These are phyloP conservation scores for Aphaenogaster ashmeadi DNA, from an alignment of 1,140 invertebrate genomes.

Conservation along the genomic window DNA sequence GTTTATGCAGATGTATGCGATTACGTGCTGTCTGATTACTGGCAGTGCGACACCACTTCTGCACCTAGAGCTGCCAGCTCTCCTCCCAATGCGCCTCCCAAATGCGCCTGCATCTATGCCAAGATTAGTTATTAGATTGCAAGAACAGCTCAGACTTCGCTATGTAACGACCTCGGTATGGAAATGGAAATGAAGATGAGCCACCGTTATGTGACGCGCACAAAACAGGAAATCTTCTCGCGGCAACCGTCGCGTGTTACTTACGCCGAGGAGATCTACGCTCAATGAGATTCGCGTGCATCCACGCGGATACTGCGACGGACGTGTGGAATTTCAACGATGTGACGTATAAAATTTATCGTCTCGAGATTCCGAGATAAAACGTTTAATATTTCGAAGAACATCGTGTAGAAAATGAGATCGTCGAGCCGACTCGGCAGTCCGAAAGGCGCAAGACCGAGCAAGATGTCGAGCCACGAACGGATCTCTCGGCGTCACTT, in stretches of 20 bases:
- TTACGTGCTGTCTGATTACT: slow-evolving; percentile 71
- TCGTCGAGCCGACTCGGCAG: not conserved
- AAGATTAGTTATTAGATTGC: slow-evolving; percentile 79
- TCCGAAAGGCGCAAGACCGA: not conserved
- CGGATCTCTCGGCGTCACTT: slow-evolving; percentile 3
- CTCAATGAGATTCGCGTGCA: slow-evolving; percentile 25
- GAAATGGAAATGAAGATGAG: slow-evolving; percentile 70
- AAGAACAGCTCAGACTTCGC: slow-evolving; percentile 49
- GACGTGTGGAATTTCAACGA: slow-evolving; percentile 3
- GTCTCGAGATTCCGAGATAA: not conserved
- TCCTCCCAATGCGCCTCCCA: slow-evolving; percentile 1
- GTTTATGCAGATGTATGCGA: slow-evolving; percentile 73
- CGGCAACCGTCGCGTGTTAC: not conserved
- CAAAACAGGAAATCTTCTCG: slow-evolving; percentile 54
- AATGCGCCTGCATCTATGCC: slow-evolving; percentile 41
- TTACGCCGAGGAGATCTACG: not conserved
- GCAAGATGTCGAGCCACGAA: not conserved
- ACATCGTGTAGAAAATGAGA: not conserved
- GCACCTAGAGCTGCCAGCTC: not conserved
- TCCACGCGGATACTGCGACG: slow-evolving; percentile 10
- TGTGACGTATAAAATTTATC: slow-evolving; percentile 36
- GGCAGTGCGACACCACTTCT: slow-evolving; percentile 37
- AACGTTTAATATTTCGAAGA: slow-evolving; percentile 9
- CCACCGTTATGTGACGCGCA: slow-evolving; percentile 6
- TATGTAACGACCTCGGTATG: slow-evolving; percentile 71